Base-by-base conservation (phyloP, 2,888 invertebrate species). In the Xanthorhoe spadicearia region DNA sequence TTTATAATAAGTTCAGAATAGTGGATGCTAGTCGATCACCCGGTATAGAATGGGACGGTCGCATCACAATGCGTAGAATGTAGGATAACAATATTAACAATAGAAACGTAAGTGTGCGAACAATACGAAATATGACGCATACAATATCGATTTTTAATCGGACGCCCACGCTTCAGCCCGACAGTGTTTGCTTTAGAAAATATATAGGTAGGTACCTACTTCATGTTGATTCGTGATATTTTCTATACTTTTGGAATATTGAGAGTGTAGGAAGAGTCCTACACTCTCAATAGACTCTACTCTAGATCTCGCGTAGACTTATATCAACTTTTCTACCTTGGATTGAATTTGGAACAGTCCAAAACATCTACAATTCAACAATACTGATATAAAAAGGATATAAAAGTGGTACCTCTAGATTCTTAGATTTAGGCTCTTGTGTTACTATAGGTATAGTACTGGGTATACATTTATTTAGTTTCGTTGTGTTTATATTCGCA, bases 141-240 rank as follows among this genome's bases (percentile, higher is more conserved):
- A 80, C 68, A 80, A 86, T 89, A 92, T 91, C 85, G 90, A 90
- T 91, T 89, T 90, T 83, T 89, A 88, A 90, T 91, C 88, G 85
- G 81, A 86, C 89, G 83, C 88, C 90, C 85, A 84, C 88, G 79
- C 78, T 72, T 65, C 55, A 62, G 64, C 64, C 66, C 67, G 70
- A 70, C 75, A 72, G 60, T 52, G 43, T 52, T 28, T 38, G 23
- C 43, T 43, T 52, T 52, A 53, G 28, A 35, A 35, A 28, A 60
- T 59, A 54, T 64, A 51, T 48, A 32, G 8, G n/a, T 18, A 13
- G n/a, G n/a, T n/a, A n/a, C n/a, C n/a, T 23, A 23, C 23, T 4
- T 23, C 23, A 43, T 15, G 17, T 7, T 50, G 18, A 17, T 10
- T 49, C 35, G 38, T 32, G 18, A 35, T 46, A 17, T 48, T 32